Evolutionary conservation across 2,888 invertebrate genomes (phyloP), one percentile per base, ranked within the genome.

Genomic region (Vandiemenella viatica): DNA sequence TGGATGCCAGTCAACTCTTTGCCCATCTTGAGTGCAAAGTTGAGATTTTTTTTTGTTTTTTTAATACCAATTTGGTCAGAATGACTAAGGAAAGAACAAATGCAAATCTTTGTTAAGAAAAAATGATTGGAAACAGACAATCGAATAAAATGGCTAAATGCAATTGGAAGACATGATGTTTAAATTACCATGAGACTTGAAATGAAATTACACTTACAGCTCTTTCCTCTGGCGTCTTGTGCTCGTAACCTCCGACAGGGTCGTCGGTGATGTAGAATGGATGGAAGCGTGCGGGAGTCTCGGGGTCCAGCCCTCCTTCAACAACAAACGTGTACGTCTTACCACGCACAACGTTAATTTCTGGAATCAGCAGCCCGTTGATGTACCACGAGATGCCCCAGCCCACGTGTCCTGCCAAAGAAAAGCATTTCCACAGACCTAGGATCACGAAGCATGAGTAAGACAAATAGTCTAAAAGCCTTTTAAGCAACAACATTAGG

Each of bases 361-460:
- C 92, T 0, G 92, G 93, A 56, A 92, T 89, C 15, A 93, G 73
- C 3, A 92, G 73, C 0, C 92, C 92, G 66, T 93, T 92, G 62
- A 93, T 88, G 71, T 89, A 93, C 90, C 90, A 92, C 0, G 87
- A 82, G 54, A 91, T 84, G 21, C 92, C 91, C 91, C 91, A 91
- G 26, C 91, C 91, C 16, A 90, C 89, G 65, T 89, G 88, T 54
- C 90, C 90, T 89, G 58, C 22, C 57, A 57, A 57, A 13, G 15
- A 37, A 6, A 8, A n/a, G 1, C n/a, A 4, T 8, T 15, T 5
- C 5, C n/a, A n/a, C n/a, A n/a, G n/a, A 32, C 13, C 6, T 32
- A 15, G 32, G 32, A 32, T 32, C 15, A 4, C 5, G 4, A n/a
- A 15, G 32, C n/a, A n/a, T n/a, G n/a, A n/a, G n/a, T n/a, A n/a